A percentile compares a stretch with the other conserved stretches of the same genome.
Evolutionary conservation across 2,888 invertebrate species (phyloP).

Genomic region (Vandiemenella viatica): DNA sequence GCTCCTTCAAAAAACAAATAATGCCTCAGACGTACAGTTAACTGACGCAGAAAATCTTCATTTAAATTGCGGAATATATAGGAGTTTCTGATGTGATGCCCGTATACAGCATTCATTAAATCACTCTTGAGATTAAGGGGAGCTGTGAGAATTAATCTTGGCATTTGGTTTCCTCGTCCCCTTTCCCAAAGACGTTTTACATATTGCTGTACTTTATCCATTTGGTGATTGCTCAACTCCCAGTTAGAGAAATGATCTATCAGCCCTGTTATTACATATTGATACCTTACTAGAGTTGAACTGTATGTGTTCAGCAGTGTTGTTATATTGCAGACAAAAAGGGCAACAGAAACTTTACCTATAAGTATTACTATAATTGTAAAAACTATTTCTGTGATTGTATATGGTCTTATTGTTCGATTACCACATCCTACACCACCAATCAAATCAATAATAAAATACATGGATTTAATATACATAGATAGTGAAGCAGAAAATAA

Average conservation of each 20-base stretch:
- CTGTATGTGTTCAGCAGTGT: slow-evolving; percentile 36
- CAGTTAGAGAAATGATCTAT: slow-evolving; percentile 34
- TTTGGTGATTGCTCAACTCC: slow-evolving; percentile 35
- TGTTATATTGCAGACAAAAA: slow-evolving; percentile 39
- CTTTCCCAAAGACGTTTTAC: slow-evolving; percentile 37
- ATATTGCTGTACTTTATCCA: slow-evolving; percentile 39
- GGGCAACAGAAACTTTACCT: no score
- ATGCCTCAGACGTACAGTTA: slow-evolving; percentile 18
- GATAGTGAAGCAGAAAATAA: not conserved
- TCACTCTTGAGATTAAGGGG: slow-evolving; percentile 21
- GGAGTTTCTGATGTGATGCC: slow-evolving; percentile 20
- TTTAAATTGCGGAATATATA: slow-evolving; percentile 19
- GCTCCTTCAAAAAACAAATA: slow-evolving; percentile 19
- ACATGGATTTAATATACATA: slow-evolving; percentile 32
- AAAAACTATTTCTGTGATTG: slow-evolving; percentile 33
- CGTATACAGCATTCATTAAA: slow-evolving; percentile 20
- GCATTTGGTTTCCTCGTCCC: slow-evolving; percentile 33
- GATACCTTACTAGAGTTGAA: slow-evolving; percentile 36
- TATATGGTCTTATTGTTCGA: slow-evolving; percentile 34
- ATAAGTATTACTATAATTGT: slow-evolving; percentile 38
- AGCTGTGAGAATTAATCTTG: slow-evolving; percentile 8
- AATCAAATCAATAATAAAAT: slow-evolving; percentile 35
- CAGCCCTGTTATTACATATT: slow-evolving; percentile 35
- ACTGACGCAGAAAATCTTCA: slow-evolving; percentile 20
- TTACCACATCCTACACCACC: slow-evolving; percentile 38